Evolutionary conservation across 2,888 invertebrate species (phyloP), one percentile per base, ranked within the genome.

Genomic region (Phortica okadai): DNA sequence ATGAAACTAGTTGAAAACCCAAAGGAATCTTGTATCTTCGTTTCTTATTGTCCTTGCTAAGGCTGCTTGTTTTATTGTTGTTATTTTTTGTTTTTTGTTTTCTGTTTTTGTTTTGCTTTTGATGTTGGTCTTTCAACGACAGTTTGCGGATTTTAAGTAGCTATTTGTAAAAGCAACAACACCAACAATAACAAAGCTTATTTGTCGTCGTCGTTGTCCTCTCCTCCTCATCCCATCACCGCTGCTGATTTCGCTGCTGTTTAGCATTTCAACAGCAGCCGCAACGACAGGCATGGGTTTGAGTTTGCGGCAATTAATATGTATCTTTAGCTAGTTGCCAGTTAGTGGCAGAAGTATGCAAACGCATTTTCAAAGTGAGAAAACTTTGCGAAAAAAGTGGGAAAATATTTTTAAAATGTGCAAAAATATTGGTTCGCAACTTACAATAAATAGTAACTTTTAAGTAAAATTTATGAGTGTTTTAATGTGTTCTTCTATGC

Each of bases 221-320:
- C 10, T 62, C 16, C 50, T 11, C 50, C 50, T 8, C 50, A 1
- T 6, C 21, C 21, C 21, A 21, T 45, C 45, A 50, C 6, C 58
- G 21, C 4, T 11, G 58, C 58, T 59, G 14, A 50, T 50, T 50
- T 50, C 10, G 10, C 14, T 50, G 50, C 50, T 50, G 14, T 59
- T 59, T 59, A 59, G 58, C 21, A 59, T 8, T 59, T 59, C 58
- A 59, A 59, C 50, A 6, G 50, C 50, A 50, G 50, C 50, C 50
- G 14, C 8, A 8, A 50, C 50, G 50, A 50, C 14, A 1, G 1
- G 50, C 14, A 50, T 33, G 33, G 33, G 33, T 14, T 33, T 54
- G 76, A 76, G 80, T 78, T 82, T 76, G 80, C 77, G 83, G 82
- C 86, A 85, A 85, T 85, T 85, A 85, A 85, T 85, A 85, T 87